Percentiles rank a stretch among this genome's conserved stretches.
These are phyloP conservation scores for Conus ventricosus DNA, from an alignment of 1,140 invertebrate genomes.

Conservation along the genomic window DNA sequence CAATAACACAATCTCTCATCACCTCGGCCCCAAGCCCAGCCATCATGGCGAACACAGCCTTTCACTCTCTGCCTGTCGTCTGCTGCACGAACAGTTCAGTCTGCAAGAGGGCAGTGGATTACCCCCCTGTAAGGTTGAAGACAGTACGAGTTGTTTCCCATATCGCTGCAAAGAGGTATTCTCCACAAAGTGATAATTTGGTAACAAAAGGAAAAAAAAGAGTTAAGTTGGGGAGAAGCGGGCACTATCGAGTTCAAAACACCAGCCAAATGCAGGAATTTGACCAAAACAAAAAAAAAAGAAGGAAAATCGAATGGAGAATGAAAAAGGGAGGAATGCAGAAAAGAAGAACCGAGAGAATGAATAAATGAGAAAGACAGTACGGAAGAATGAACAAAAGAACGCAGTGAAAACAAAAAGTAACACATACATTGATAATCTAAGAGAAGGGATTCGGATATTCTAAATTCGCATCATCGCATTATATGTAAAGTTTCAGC, in stretches of 20 bases:
- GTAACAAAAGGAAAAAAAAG: too few relatives aligned
- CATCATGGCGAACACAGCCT: constrained; percentile 19
- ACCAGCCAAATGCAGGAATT: background rate
- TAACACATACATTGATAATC: too few relatives aligned
- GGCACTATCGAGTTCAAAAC: too few relatives aligned
- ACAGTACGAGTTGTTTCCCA: background rate
- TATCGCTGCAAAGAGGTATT: background rate
- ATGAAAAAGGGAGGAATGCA: background rate
- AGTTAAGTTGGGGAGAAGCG: too few relatives aligned
- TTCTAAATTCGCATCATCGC: too few relatives aligned
- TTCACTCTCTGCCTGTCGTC: background rate
- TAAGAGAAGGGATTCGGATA: too few relatives aligned
- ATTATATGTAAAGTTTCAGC: background rate
- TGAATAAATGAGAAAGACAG: background rate
- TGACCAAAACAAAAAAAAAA: background rate
- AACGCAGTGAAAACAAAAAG: background rate
- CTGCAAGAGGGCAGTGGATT: background rate
- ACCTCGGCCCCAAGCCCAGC: background rate
- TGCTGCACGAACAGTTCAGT: background rate
- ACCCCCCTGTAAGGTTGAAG: background rate
- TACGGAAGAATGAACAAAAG: background rate
- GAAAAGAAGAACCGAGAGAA: background rate
- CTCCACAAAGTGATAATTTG: too few relatives aligned
- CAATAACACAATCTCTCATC: background rate
- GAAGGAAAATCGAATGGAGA: background rate